These are phyloP conservation scores for Labroides dimidiatus DNA, from an alignment of 2,797 vertebrate genomes.

Conservation along the genomic window DNA sequence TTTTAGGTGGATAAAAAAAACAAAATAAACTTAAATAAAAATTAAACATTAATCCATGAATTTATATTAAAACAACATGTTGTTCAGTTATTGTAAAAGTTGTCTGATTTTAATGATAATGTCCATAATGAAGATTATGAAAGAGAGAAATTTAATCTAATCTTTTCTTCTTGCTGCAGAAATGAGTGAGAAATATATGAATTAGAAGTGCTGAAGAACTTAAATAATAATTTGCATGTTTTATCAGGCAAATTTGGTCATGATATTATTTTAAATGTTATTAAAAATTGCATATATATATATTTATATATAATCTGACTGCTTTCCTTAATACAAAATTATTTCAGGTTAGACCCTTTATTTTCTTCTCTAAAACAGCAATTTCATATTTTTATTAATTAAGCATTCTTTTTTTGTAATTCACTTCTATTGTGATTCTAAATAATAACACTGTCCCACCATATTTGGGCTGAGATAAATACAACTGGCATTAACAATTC, in stretches of 20 bases:
- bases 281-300: too few species aligned
- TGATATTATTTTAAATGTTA: too few species aligned
- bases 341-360: too few species aligned
- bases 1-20: too few species aligned
- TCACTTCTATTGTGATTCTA: neutral
- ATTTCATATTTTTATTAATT: too few species aligned
- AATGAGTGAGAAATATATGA: neutral
- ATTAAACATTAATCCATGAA: too few species aligned
- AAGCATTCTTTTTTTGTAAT: neutral
- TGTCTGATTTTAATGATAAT: conserved; percentile 11
- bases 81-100: neutral
- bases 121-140: conserved; percentile 19
- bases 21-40: too few species aligned
- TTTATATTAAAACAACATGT: neutral
- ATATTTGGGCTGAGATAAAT: neutral
- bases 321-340: too few species aligned
- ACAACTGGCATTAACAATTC: neutral
- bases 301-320: too few species aligned
- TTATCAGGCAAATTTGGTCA: too few species aligned
- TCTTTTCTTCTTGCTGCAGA: neutral
- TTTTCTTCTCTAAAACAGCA: too few species aligned
- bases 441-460: neutral
- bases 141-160: conserved; percentile 17
- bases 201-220: neutral
- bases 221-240: too few species aligned